Base-by-base conservation (phyloP, 2,888 invertebrate species). In the Eubasilissa splendida region DNA sequence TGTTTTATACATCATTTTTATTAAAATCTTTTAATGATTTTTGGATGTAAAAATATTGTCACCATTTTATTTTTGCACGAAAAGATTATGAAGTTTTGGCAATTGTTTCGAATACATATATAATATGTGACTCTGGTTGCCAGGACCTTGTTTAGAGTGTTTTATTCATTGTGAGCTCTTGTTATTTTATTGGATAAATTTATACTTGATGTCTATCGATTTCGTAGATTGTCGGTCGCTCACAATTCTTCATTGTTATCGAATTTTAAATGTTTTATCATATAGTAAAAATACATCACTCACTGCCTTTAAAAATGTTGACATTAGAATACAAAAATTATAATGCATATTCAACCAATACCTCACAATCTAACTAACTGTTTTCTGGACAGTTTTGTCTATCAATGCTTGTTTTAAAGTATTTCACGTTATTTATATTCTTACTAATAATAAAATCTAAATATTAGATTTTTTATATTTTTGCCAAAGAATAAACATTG, bases 281-380 rank as follows among this genome's bases (percentile, higher is more conserved):
- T 83, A 81, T 80, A 81, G 81, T 81, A 84, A 78, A 79, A 80
- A 81, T 81, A 77, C 80, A 81, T 84, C 82, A 84, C 84, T 83
- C 84, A 84, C 84, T 84, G 84, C 84, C 84, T 84, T 84, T 83
- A 73, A 76, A 73, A 82, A 81, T 84, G 80, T 83, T 83, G 81
- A 82, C 74, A 77, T 78, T 82, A 81, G 80, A 77, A 82, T 80
- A 80, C 74, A 80, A 81, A 76, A 58, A 75, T 77, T 76, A 56
- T 80, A 77, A 68, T 68, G 63, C 71, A 68, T 76, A 80, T 80
- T 82, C 68, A 75, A 80, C 77, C 76, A 50, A 22, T 76, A 80
- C 80, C 80, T 80, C 80, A 79, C 79, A 76, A 73, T 71, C 60
- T 75, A 80, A 52, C 58, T 73, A 58, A 77, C 58, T 56, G 74